Conservation (phyloP, 2,113 vertebrate genomes). For the Chlorodrepanis virens region DNA sequence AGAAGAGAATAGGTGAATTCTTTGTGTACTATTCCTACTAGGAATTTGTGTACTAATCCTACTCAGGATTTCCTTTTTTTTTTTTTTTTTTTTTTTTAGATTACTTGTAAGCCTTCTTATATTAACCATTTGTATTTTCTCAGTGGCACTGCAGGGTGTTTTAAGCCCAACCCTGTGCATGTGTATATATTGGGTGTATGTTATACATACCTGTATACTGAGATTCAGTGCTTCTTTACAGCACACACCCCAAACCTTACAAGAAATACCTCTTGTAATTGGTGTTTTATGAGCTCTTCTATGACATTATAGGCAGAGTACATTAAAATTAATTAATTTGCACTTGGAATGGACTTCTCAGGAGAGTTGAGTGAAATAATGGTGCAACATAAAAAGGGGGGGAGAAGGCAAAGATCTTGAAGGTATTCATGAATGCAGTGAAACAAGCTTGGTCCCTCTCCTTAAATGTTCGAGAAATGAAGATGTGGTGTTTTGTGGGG, state of each 20-base stretch:
- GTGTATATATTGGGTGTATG: accelerated
- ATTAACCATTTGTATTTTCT: background rate
- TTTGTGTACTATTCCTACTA: background rate
- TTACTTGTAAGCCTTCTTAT: background rate
- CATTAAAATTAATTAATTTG: background rate
- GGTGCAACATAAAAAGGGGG: accelerated
- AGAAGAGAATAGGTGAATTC: background rate
- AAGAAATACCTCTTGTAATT: background rate
- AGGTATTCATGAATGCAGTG: background rate
- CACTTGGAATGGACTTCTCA: background rate
- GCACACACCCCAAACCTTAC: background rate
- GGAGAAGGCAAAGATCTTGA: background rate
- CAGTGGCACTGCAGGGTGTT: background rate
- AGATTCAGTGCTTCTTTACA: background rate
- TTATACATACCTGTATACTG: background rate
- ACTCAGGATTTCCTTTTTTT: background rate
- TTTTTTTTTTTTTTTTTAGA: background rate
- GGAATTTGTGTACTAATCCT: background rate
- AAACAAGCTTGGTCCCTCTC: background rate
- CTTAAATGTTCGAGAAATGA: background rate
- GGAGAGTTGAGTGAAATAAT: background rate
- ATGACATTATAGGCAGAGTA: background rate
- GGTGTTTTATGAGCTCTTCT: background rate
- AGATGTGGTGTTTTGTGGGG: background rate
- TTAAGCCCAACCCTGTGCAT: background rate